phyloP scores from a whole-genome alignment of 1,140 invertebrate genomes.

The Mizuhopecten yessoensis region DNA sequence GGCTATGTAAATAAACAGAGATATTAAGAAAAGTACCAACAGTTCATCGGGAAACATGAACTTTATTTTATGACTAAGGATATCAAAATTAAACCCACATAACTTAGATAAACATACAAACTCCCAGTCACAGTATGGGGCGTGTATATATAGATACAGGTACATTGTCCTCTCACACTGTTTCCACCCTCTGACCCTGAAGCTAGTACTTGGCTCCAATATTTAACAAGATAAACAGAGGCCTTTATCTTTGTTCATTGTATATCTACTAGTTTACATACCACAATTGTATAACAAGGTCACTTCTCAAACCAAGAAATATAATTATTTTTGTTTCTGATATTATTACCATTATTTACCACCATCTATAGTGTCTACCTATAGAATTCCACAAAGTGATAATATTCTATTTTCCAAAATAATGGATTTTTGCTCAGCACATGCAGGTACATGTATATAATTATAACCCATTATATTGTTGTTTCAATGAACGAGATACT shows the following conservation, averaged over 20 bases:
- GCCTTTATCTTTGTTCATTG: background rate
- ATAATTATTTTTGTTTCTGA: too few relatives aligned
- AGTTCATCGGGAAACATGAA: slow-evolving; percentile 20
- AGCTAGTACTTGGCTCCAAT: background rate
- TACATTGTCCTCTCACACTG: background rate
- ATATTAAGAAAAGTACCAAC: background rate
- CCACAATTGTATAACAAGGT: too few relatives aligned
- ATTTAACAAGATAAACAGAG: background rate
- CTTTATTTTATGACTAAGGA: slow-evolving; percentile 3
- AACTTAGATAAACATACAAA: background rate
- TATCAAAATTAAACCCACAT: background rate
- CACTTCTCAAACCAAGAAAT: too few relatives aligned
- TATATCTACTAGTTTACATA: too few relatives aligned
- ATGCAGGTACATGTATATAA: too few relatives aligned
- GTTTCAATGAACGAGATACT: too few relatives aligned
- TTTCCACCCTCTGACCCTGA: background rate
- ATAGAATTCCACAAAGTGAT: too few relatives aligned
- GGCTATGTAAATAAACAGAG: background rate
- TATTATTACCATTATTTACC: too few relatives aligned
- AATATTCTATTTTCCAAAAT: too few relatives aligned
- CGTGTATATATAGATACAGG: background rate
- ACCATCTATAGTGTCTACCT: too few relatives aligned
- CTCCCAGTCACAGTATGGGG: slow-evolving; percentile 11
- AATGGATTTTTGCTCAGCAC: too few relatives aligned
- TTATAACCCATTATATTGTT: too few relatives aligned